Conservation (phyloP, 2,797 vertebrate species). For the Hafferia zeledoni region DNA sequence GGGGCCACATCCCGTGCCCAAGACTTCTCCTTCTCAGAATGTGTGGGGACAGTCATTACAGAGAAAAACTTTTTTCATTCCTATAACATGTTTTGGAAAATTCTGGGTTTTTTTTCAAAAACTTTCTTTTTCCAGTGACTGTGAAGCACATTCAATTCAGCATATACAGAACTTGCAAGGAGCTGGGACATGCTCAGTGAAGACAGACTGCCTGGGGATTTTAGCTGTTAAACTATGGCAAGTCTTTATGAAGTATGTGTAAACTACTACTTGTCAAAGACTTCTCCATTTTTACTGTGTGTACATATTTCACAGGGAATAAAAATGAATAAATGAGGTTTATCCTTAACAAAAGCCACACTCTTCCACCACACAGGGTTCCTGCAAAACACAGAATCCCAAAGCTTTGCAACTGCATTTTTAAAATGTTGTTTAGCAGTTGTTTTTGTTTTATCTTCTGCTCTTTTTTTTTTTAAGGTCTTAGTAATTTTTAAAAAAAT, state of each 20-base stretch:
- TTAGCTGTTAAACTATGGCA: conserved; percentile 7
- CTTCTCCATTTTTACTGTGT: neutral
- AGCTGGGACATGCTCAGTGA: neutral
- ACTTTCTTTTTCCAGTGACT: neutral
- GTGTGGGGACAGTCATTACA: accelerated
- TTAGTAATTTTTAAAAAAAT: neutral
- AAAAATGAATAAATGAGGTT: conserved; percentile 2
- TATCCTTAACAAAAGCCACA: neutral
- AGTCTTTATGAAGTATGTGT: neutral
- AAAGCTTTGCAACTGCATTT: neutral
- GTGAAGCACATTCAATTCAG: neutral
- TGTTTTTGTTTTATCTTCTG: neutral
- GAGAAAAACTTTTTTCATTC: neutral
- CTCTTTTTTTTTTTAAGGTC: neutral
- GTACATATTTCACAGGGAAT: neutral
- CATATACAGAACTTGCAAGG: neutral
- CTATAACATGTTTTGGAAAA: neutral
- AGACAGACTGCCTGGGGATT: neutral
- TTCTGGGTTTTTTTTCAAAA: neutral
- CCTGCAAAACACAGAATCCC: neutral
- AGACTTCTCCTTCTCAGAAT: neutral
- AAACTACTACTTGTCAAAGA: conserved; percentile 22
- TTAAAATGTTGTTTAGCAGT: accelerated
- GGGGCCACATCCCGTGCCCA: neutral
- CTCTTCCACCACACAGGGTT: neutral